Percentiles rank a stretch among this genome's conserved stretches.
Conservation (phyloP, 2,888 invertebrate genomes). For the Dendrolimus pini region DNA sequence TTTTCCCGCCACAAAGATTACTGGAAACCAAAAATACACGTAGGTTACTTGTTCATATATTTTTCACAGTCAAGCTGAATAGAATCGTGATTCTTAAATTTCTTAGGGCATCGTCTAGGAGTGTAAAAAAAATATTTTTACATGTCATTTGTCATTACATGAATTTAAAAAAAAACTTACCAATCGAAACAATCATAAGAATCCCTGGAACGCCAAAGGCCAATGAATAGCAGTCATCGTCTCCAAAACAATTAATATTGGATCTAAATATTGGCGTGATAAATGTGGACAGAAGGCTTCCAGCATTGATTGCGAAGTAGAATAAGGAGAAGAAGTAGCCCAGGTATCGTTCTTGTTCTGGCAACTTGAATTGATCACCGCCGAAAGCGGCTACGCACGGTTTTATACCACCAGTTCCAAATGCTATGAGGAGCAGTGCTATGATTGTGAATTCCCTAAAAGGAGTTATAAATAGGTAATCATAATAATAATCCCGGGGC, state of each 20-base stretch:
- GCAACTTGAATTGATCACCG: conserved; percentile 92
- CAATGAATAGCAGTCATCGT: conserved; percentile 86
- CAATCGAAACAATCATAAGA: conserved; percentile 88
- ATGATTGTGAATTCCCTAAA: conserved; percentile 79
- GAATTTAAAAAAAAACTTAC: conserved; percentile 62
- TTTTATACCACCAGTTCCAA: conserved; percentile 97
- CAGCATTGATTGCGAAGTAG: conserved; percentile 95
- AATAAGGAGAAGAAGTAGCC: conserved; percentile 94
- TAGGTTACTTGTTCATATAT: no score
- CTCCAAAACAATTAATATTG: conserved; percentile 85
- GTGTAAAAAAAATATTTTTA: no score
- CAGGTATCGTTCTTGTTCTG: conserved; percentile 86
- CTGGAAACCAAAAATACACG: conserved; percentile 56
- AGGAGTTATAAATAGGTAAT: conserved; percentile 12
- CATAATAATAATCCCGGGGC: background rate
- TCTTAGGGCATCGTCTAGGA: no score
- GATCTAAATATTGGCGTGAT: conserved; percentile 91
- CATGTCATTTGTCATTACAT: no score
- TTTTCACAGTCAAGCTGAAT: no score
- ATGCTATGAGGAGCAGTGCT: conserved; percentile 85
- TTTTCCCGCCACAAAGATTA: conserved; percentile 88
- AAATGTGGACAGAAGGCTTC: conserved; percentile 91
- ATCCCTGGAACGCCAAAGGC: conserved; percentile 94
- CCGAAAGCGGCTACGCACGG: conserved; percentile 97
- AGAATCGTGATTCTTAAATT: no score